Base-by-base conservation (phyloP, 2,888 invertebrate species). In the Hirtodrosophila trivittata region DNA sequence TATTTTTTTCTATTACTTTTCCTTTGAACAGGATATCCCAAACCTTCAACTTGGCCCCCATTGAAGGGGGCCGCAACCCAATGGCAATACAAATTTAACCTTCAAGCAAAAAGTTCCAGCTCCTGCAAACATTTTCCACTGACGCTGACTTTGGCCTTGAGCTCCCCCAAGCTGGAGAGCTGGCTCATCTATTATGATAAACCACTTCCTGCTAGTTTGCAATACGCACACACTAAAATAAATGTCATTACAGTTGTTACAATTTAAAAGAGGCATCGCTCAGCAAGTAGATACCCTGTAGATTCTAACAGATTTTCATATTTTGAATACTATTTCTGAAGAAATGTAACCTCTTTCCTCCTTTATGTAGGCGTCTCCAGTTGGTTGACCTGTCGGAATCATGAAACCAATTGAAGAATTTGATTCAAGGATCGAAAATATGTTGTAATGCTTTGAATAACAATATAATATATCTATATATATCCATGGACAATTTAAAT, bases 141-240 rank as follows among this genome's bases (percentile, higher is more conserved):
- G 39, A 54, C 60, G 63, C 41, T 38, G 33, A 25, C 13, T 50
- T 39, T 57, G 57, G 56, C 77, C 77, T 77, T 77, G 80, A 64
- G 55, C 26, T 67, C 59, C 38, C 50, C 46, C 46, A 45, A 43
- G 33, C 37, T 26, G 35, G 25, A 37, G 13, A 42, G 39, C 50
- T 33, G 52, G 65, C 66, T 66, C 78, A 76, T 78, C 71, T 68
- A 82, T 82, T 80, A 76, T 71, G 74, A 82, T 78, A 80, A 82
- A 67, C 74, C 72, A 77, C 73, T 73, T 77, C 67, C 75, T 47
- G 75, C 42, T 60, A 66, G 74, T 58, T 75, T 54, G 50, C 64
- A 51, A n/a, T 46, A 21, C 46, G 41, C 41, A 54, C 39, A 25
- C 42, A 59, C 35, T 58, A 28, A 25, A 37, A 47, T 52, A 65